Evolutionary conservation across 1,140 invertebrate genomes (phyloP), one percentile per base, ranked within the genome.

Genomic region (Adoxophyes honmai): DNA sequence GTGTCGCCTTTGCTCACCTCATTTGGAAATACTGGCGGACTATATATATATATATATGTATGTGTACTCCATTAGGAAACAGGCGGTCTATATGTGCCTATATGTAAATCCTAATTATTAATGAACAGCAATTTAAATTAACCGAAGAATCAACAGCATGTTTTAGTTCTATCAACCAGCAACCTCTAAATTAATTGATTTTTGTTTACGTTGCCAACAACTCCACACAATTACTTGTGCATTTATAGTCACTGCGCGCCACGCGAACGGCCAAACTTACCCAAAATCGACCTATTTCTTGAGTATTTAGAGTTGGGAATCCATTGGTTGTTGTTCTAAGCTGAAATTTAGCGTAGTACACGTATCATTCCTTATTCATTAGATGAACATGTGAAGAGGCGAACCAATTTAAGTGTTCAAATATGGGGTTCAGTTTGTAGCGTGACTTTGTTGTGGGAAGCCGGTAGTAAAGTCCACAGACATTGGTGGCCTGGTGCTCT

Each of bases 341-440:
- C 18, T 11, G 11, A 21, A 48, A 10, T 48, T 48, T 48, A 16
- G 42, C 42, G n/a, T 48, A 48, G n/a, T 18, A 39, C 42, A 48
- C 18, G 36, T 62, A 66, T 65, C 64, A 62, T 70, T 61, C 55
- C 62, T 70, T 70, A 70, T 70, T 66, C 66, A 70, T 64, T 66
- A 60, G 34, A 39, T 33, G 13, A 59, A 16, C 7, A 59, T 15
- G 55, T 37, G 38, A 67, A 65, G 62, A 60, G 60, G 42, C 65
- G 65, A 73, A 74, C 62, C 72, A 76, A 79, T 76, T 79, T 68
- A 66, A 71, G 59, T 60, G 66, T 71, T 79, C 71, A 79, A 76
- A 76, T 67, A 73, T 62, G 48, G 51, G 51, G 51, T 35, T 52
- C 36, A 13, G 51, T 52, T 34, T 34, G 21, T 34, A 13, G 18